Percentiles rank a stretch among this genome's conserved stretches.
Conservation (phyloP, 2,113 vertebrate species). For the Pseudorectes ferrugineus region DNA sequence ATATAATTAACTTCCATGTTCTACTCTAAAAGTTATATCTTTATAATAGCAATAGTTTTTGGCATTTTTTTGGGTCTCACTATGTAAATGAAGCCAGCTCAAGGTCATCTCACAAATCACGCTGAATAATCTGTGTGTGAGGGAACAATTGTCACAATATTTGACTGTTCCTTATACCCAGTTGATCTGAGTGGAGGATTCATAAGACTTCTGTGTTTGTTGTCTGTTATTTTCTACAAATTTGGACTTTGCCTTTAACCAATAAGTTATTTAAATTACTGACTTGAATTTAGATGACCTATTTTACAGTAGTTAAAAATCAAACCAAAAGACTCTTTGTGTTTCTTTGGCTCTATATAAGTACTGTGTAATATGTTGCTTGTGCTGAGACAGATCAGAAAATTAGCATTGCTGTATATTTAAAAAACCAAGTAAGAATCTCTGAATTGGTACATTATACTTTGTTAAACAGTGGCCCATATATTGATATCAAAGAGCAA, state of each 20-base stretch:
- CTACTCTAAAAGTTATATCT: neutral
- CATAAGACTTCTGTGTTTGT: neutral
- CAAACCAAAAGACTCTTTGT: neutral
- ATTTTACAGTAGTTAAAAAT: neutral
- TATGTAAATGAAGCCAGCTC: neutral
- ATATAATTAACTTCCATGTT: neutral
- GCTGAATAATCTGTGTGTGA: neutral
- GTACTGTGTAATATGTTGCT: neutral
- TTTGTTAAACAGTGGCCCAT: neutral
- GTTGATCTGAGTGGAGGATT: neutral
- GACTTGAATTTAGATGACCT: neutral
- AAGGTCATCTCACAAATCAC: neutral
- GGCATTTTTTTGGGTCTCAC: neutral
- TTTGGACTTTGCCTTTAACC: neutral
- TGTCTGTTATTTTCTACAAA: neutral
- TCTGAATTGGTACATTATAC: neutral
- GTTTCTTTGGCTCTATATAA: neutral
- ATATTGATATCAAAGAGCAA: neutral
- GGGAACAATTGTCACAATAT: neutral
- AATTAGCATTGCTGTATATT: neutral
- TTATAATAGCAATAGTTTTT: neutral
- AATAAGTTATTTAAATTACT: neutral
- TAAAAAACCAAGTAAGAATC: neutral
- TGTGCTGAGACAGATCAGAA: neutral
- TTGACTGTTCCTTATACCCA: neutral